Conservation (phyloP, 2,888 invertebrate species). For the Napeogenes inachia region DNA sequence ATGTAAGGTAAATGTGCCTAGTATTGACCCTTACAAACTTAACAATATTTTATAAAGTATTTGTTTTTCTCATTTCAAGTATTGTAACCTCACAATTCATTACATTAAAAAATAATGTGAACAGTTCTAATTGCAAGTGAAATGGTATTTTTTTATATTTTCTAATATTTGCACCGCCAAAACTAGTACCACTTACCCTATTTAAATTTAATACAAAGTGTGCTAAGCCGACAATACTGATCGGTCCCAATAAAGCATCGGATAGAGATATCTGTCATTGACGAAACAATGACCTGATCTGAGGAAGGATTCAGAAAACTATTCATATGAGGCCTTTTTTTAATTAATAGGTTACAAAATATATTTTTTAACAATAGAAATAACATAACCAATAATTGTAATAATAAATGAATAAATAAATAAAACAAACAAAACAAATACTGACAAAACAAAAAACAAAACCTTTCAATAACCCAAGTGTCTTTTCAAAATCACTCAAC, state of each 20-base stretch:
- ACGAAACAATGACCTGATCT: conserved; percentile 55
- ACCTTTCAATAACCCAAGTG: neutral
- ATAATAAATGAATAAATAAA: neutral
- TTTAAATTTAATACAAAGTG: conserved; percentile 50
- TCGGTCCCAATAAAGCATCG: conserved; percentile 67
- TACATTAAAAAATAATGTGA: no score
- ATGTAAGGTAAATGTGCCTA: conserved; percentile 37
- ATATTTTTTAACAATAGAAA: no score
- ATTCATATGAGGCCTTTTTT: neutral
- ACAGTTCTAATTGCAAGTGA: no score
- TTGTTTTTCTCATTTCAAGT: no score
- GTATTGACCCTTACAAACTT: neutral
- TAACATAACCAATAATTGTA: no score
- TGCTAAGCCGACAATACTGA: conserved; percentile 73
- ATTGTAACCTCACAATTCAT: no score
- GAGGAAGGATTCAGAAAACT: neutral
- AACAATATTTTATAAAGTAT: no score
- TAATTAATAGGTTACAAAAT: no score
- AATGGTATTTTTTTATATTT: neutral
- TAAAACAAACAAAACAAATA: neutral
- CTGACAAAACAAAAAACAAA: neutral
- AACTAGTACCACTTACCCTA: conserved; percentile 37
- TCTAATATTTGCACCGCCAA: neutral
- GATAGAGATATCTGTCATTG: conserved; percentile 70
- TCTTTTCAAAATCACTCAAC: conserved; percentile 8